Evolutionary conservation across 2,113 vertebrate species (phyloP).

Genomic region (Jaculus jaculus): DNA sequence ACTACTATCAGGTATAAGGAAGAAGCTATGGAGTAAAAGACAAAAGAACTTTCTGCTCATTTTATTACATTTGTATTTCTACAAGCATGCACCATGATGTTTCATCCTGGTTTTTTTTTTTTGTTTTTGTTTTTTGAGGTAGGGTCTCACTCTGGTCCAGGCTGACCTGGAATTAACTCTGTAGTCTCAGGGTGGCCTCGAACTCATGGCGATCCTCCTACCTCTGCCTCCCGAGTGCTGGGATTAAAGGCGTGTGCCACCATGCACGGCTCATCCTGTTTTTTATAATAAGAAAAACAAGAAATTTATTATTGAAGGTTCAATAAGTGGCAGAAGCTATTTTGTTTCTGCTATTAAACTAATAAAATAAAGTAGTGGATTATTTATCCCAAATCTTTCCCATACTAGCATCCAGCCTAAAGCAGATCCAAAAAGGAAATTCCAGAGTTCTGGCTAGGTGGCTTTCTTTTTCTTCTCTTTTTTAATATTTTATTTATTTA

Average conservation of each 20-base stretch:
- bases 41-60: neutral
- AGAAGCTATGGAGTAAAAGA: neutral
- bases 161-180: too few relatives aligned
- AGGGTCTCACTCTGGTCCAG: too few relatives aligned
- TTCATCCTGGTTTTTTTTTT: neutral
- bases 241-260: too few relatives aligned
- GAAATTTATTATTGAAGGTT: neutral
- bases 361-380: conserved; percentile 18
- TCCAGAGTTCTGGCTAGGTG: neutral
- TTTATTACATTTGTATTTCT: neutral
- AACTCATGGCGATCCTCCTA: too few relatives aligned
- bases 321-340: neutral
- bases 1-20: neutral
- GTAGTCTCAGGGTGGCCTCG: too few relatives aligned
- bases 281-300: neutral
- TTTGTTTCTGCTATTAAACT: conserved; percentile 17
- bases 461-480: neutral
- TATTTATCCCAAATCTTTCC: neutral
- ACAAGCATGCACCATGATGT: neutral
- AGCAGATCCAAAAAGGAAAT: neutral
- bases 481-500: too few relatives aligned
- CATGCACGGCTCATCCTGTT: neutral
- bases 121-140: too few relatives aligned
- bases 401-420: neutral
- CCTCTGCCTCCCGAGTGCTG: too few relatives aligned